phyloP scores from a whole-genome alignment of 2,113 vertebrate species.

The Gymnogyps californianus region DNA sequence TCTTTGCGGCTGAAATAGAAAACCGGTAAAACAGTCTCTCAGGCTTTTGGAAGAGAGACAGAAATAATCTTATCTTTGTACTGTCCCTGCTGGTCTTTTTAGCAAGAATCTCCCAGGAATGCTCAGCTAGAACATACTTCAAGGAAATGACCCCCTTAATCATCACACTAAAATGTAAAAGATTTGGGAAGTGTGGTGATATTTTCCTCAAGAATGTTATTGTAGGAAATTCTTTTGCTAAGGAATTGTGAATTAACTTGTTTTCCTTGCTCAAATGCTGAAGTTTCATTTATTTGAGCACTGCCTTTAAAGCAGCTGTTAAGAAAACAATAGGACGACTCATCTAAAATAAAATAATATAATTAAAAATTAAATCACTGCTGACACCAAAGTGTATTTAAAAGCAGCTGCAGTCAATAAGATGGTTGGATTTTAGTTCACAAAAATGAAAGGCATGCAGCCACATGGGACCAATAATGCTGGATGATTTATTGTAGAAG shows the following conservation, averaged over 20 bases:
- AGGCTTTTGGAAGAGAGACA: not conserved
- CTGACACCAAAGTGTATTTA: slow-evolving; percentile 51
- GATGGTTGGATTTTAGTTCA: not conserved
- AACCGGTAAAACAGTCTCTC: not conserved
- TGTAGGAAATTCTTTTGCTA: not conserved
- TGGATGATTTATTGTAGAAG: not conserved
- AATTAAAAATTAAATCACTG: slow-evolving; percentile 57
- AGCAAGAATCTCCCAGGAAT: not conserved
- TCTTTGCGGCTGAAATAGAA: not conserved
- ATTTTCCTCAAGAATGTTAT: not conserved
- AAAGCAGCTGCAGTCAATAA: slow-evolving; percentile 56
- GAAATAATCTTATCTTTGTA: not conserved
- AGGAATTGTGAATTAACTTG: not conserved
- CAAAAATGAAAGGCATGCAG: slow-evolving; percentile 25
- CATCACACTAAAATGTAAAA: not conserved
- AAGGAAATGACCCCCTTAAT: not conserved
- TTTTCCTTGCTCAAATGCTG: not conserved
- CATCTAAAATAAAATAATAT: slow-evolving; percentile 35
- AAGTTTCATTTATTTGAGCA: not conserved
- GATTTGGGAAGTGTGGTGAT: not conserved
- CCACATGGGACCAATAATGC: slow-evolving; percentile 7
- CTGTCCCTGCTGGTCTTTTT: not conserved
- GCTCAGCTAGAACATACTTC: not conserved
- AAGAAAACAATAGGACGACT: slow-evolving; percentile 21
- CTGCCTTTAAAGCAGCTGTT: slow-evolving; percentile 29